Evolutionary conservation across 1,140 invertebrate species (phyloP).

Genomic region (Brachystomella parvula): DNA sequence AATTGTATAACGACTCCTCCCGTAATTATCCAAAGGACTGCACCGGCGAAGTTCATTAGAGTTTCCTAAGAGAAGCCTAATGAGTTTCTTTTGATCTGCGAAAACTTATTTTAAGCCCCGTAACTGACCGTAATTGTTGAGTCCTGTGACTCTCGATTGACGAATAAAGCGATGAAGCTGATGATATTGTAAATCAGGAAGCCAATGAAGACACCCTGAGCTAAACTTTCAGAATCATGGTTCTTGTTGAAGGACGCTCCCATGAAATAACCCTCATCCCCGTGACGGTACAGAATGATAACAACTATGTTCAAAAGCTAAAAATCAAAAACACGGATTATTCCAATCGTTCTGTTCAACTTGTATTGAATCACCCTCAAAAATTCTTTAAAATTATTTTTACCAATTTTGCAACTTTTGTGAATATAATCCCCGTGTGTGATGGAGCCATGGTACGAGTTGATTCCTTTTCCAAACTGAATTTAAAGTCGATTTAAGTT

Average conservation of each 20-base stretch:
- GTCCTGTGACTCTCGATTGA: slow-evolving; percentile 60
- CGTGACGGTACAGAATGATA: slow-evolving; percentile 67
- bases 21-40: slow-evolving; percentile 70
- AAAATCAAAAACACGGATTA: slow-evolving; percentile 38
- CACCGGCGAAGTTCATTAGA: slow-evolving; percentile 75
- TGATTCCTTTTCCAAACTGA: background rate
- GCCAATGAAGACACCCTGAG: slow-evolving; percentile 73
- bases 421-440: slow-evolving; percentile 22
- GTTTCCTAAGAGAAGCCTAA: slow-evolving; percentile 54
- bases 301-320: slow-evolving; percentile 72
- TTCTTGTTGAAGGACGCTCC: slow-evolving; percentile 82
- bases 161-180: slow-evolving; percentile 60
- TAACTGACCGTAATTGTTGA: slow-evolving; percentile 27
- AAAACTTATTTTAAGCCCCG: background rate
- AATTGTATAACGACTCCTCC: slow-evolving; percentile 75
- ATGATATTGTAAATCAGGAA: slow-evolving; percentile 70
- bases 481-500: background rate
- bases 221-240: slow-evolving; percentile 72
- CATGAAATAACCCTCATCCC: slow-evolving; percentile 68
- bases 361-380: background rate
- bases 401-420: slow-evolving; percentile 36
- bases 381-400: slow-evolving; percentile 3
- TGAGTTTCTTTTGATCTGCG: background rate
- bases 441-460: slow-evolving; percentile 25
- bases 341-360: background rate